These are phyloP conservation scores for Leptopterna dolabrata DNA, from an alignment of 2,888 invertebrate species.

Conservation along the genomic window DNA sequence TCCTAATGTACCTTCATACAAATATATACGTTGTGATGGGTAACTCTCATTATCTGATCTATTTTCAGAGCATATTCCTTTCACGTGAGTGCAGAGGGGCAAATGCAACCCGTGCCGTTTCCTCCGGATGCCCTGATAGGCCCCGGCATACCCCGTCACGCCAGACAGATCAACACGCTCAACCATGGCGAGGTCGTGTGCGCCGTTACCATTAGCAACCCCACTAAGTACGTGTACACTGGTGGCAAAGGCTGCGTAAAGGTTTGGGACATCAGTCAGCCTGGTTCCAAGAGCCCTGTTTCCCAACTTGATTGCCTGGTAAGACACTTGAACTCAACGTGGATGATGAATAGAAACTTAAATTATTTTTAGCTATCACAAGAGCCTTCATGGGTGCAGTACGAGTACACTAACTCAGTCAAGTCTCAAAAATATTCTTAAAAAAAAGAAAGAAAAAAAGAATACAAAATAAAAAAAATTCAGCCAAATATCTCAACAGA, in stretches of 20 bases:
- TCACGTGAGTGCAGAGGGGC: constrained; percentile 90
- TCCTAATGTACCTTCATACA: no score
- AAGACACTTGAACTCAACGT: constrained; percentile 66
- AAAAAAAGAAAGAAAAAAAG: no score
- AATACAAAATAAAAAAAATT: no score
- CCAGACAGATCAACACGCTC: constrained; percentile 90
- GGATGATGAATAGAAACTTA: no score
- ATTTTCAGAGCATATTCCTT: constrained; percentile 89
- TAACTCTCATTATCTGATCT: constrained; percentile 66
- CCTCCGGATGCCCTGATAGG: constrained; percentile 93
- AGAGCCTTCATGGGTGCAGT: no score
- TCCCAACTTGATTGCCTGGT: constrained; percentile 92
- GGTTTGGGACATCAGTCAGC: constrained; percentile 96
- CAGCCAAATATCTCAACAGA: no score
- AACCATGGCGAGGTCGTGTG: constrained; percentile 97
- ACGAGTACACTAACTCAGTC: no score
- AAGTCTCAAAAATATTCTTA: no score
- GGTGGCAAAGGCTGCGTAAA: constrained; percentile 98
- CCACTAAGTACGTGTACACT: constrained; percentile 93
- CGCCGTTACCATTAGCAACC: constrained; percentile 95
- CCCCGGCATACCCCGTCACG: constrained; percentile 92
- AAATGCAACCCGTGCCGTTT: constrained; percentile 93
- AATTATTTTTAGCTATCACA: no score
- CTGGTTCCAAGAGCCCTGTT: constrained; percentile 85
- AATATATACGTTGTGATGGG: no score